Evolutionary conservation across 2,888 invertebrate species (phyloP).

Genomic region (Chloromyia formosa): DNA sequence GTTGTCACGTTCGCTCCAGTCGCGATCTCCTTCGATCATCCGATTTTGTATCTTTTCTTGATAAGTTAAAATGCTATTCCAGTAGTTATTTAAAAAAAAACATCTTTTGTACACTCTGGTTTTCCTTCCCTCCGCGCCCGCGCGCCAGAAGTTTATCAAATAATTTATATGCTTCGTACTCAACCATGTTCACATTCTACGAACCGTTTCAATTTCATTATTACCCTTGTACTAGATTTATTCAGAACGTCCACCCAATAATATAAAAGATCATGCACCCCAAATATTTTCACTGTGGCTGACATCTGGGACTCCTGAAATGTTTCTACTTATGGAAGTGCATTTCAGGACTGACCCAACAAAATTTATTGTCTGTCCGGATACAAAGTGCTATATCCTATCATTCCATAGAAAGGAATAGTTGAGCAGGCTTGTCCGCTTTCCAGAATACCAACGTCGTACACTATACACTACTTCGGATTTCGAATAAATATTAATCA

Average conservation of each 20-base stretch:
- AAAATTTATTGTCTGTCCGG: slow-evolving; percentile 9
- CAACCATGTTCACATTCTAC: no score
- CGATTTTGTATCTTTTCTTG: no score
- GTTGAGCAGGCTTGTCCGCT: background rate
- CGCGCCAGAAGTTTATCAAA: no score
- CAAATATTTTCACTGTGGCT: slow-evolving; percentile 1
- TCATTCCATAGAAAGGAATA: background rate
- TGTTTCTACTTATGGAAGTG: background rate
- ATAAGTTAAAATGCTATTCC: no score
- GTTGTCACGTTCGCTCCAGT: no score
- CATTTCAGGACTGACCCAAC: background rate
- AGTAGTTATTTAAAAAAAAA: no score
- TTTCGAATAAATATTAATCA: slow-evolving; percentile 27
- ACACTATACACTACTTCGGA: background rate
- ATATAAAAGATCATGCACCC: background rate
- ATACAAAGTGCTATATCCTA: background rate
- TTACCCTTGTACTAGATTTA: background rate
- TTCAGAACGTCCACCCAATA: background rate
- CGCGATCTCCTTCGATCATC: no score
- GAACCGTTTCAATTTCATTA: no score
- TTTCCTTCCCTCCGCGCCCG: no score
- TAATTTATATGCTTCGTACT: no score
- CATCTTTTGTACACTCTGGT: no score
- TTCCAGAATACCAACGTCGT: background rate
- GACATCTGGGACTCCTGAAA: background rate